A percentile compares a stretch with the other conserved stretches of the same genome.
Conservation (phyloP, 1,140 invertebrate species). For the Nephila pilipes region DNA sequence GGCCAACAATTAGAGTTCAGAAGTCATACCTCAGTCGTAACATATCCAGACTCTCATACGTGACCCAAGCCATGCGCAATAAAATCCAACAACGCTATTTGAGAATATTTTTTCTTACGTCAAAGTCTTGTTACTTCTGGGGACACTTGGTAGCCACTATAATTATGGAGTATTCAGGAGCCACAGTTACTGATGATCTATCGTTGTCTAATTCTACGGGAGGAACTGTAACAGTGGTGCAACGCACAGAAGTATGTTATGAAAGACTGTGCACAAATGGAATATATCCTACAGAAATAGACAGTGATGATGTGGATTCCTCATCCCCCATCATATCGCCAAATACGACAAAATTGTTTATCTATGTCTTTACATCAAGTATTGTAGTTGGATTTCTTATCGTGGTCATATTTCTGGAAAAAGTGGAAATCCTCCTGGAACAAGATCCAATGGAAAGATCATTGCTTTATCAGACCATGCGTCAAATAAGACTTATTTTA, state of each 20-base stretch:
- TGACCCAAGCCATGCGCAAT: constrained; percentile 69
- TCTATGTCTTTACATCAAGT: constrained; percentile 69
- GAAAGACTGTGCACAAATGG: constrained; percentile 29
- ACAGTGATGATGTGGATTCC: constrained; percentile 46
- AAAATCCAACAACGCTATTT: constrained; percentile 76
- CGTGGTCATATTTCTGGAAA: constrained; percentile 73
- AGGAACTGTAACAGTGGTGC: not conserved
- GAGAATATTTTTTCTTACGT: constrained; percentile 70
- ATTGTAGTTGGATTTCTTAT: constrained; percentile 60
- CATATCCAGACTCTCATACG: constrained; percentile 67
- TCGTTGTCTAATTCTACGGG: not conserved
- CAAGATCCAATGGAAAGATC: constrained; percentile 78
- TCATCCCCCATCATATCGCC: constrained; percentile 40
- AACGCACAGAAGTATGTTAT: constrained; percentile 4
- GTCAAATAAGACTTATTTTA: constrained; percentile 77
- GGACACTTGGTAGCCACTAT: constrained; percentile 65
- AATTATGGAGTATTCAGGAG: constrained; percentile 23
- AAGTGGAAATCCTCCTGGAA: constrained; percentile 75
- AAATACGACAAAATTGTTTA: constrained; percentile 53
- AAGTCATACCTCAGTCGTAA: constrained; percentile 73
- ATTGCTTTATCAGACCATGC: constrained; percentile 60
- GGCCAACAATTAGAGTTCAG: constrained; percentile 71
- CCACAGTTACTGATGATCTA: no score
- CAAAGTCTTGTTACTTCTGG: constrained; percentile 73
- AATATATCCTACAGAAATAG: constrained; percentile 44